Percentiles rank a stretch among this genome's conserved stretches.
Conservation (phyloP, 2,888 invertebrate genomes). For the Doris montereyensis region DNA sequence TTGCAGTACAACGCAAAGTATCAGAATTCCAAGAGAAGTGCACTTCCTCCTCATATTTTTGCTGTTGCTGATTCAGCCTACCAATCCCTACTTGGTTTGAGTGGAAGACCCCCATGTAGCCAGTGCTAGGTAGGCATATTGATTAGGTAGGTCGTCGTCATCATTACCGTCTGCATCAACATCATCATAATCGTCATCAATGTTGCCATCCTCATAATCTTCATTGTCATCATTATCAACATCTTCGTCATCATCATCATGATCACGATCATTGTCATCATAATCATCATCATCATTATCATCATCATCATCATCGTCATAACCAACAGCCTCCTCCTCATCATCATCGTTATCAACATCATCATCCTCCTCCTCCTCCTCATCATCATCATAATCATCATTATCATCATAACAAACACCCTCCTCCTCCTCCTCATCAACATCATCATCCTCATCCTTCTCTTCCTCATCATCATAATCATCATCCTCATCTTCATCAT, state of each 20-base stretch:
- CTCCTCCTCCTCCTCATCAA: not conserved
- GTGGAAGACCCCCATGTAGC: constrained; percentile 57
- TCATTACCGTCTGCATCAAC: constrained; percentile 64
- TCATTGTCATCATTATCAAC: not conserved
- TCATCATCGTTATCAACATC: not conserved
- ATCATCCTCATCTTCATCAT: not conserved
- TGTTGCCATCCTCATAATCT: not conserved
- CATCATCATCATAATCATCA: not conserved
- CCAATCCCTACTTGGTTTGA: constrained; percentile 64
- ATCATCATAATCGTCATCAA: not conserved
- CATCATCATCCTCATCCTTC: not conserved
- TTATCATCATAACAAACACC: not conserved
- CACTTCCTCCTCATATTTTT: constrained; percentile 69
- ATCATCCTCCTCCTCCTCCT: not conserved
- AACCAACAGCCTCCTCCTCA: not conserved
- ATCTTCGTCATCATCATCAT: not conserved
- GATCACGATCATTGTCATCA: not conserved
- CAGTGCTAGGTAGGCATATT: constrained; percentile 52
- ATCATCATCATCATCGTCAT: not conserved
- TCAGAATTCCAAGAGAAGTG: constrained; percentile 55
- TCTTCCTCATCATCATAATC: not conserved
- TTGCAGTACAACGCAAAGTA: constrained; percentile 51
- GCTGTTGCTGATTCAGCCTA: constrained; percentile 69
- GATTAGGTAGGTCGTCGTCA: not conserved
- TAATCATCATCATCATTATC: not conserved